Base-by-base conservation (phyloP, 1,140 invertebrate species). In the Watersipora subatra region DNA sequence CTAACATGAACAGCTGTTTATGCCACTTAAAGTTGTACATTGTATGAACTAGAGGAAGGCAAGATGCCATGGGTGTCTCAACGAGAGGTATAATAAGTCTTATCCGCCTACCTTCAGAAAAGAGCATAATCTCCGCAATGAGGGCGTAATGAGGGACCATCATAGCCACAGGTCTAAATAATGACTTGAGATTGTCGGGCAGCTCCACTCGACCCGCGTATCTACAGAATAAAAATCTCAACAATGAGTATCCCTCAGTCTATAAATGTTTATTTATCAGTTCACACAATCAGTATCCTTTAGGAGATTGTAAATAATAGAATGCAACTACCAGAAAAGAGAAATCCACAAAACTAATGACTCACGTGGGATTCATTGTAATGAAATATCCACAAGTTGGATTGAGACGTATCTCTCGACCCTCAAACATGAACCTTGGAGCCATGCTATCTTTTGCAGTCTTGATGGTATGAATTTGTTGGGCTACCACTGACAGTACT, bases 131-230 rank as follows among this genome's bases (percentile, higher is more conserved):
- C 82, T 93, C 91, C 2, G 90, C 90, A 69, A 94, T 93, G 15
- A 92, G 82, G 2, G 87, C 88, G 74, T 92, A 92, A 81, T 93
- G 89, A 0, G 91, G 91, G 63, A 93, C 89, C 90, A 93, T 93
- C 91, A 93, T 93, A 0, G 90, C 87, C 64, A 93, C 87, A 0
- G 89, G 89, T 62, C 91, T 83, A 75, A 93, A 93, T 1, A 92
- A 75, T 0, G 89, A 88, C 68, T 79, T 78, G 61, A 80, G 65
- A 66, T 80, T 80, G 67, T 78, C 77, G n/a, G 77, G 77, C 25
- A 78, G 69, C 34, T 80, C 77, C 0, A 89, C 91, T 66, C 89
- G 83, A 15, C 89, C 89, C 20, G 74, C 74, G 72, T 78, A 78
- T 0, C 75, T 76, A 64, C 26, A 67, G 27, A 25, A 61, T 26